Evolutionary conservation across 2,797 vertebrate species (phyloP), one percentile per base, ranked within the genome.

Genomic region (Prunella strophiata): DNA sequence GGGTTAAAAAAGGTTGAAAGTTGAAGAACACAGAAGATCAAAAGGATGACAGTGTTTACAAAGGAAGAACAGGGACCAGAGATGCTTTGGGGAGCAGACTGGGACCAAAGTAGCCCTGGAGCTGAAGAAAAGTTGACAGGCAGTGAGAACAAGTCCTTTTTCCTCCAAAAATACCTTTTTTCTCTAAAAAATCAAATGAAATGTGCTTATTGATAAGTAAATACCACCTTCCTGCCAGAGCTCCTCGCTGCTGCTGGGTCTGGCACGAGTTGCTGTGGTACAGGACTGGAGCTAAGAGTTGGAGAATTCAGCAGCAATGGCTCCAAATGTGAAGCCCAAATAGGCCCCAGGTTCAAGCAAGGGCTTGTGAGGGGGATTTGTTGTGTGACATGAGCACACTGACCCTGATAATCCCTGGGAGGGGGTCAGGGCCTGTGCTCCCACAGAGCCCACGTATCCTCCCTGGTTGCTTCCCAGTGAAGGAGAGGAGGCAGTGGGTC

Each of bases 351-450:
- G 80, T 43, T 50, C 47, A 32, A 18, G 19, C 27, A 51, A 70
- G 42, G 30, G 29, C 20, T 70, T 27, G 50, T 34, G n/a, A 62
- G 25, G 36, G 14, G 36, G 13, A 30, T 77, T 21, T 27, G 21
- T 50, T 42, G 13, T 66, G 43, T 38, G 57, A 43, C 30, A 74
- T 7, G 52, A 65, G 21, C 51, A 61, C 68, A 9, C 13, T 40
- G 38, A 30, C 58, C 50, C 63, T 42, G 71, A 10, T 22, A 65
- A 78, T 11, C 43, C 22, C 30, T 11, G 20, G 27, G 23, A 29
- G 14, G 3, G 21, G 7, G 4, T 23, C 65, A 62, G 57, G 29
- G 19, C 23, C 59, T 45, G 50, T 0, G 0, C 9, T 38, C 52
- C 52, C 29, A 2, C 11, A 5, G 70, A 83, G 58, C 17, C 48